phyloP scores from a whole-genome alignment of 2,113 vertebrate genomes.

The Rhizomys pruinosus region DNA sequence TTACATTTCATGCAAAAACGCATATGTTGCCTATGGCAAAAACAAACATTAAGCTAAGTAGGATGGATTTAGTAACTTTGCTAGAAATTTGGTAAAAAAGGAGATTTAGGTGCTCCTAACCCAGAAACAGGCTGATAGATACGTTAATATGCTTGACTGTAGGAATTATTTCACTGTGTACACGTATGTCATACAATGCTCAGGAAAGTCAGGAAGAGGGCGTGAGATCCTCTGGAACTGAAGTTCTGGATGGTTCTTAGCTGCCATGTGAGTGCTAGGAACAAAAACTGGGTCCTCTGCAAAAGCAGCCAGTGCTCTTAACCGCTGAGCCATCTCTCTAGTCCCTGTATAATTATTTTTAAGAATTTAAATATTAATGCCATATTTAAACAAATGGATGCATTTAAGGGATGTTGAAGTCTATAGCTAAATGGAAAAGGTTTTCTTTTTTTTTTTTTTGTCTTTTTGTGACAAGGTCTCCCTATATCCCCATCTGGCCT shows the following conservation, averaged over 20 bases:
- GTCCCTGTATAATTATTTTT: background rate
- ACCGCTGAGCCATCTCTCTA: no score
- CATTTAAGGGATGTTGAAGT: conserved; percentile 27
- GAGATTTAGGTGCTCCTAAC: background rate
- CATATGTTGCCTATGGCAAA: background rate
- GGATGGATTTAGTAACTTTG: conserved; percentile 43
- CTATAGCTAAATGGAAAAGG: background rate
- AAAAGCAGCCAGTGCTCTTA: no score
- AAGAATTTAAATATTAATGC: background rate
- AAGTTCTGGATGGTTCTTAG: no score
- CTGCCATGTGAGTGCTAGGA: no score
- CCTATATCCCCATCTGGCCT: no score
- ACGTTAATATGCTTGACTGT: background rate
- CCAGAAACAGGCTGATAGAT: background rate
- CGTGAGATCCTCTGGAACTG: no score
- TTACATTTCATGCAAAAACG: conserved; percentile 37
- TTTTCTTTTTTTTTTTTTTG: no score
- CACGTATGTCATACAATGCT: background rate
- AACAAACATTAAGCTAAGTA: conserved; percentile 30
- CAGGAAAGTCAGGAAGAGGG: no score
- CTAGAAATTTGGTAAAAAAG: background rate
- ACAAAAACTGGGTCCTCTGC: no score
- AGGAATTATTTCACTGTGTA: background rate
- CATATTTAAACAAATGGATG: background rate
- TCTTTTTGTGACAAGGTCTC: no score